Evolutionary conservation across 2,113 vertebrate genomes (phyloP).

Genomic region (Saguinus midas): DNA sequence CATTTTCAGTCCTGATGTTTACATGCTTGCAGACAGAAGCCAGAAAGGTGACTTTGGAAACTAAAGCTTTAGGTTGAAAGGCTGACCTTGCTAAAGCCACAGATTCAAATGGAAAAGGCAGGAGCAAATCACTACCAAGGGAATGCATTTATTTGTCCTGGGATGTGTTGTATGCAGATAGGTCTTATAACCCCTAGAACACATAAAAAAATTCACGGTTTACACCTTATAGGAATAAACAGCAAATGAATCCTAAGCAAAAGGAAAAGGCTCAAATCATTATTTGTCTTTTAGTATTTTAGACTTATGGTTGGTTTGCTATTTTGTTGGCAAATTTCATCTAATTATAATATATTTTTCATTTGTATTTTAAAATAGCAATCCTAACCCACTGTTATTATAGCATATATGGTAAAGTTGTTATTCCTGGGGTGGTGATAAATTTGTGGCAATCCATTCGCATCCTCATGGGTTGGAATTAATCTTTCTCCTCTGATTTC

Average conservation of each 20-base stretch:
- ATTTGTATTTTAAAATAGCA: slow-evolving; percentile 69
- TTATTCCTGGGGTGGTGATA: slow-evolving; percentile 70
- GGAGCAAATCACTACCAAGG: too few species aligned
- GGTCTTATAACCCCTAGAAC: neutral
- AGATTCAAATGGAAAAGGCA: neutral
- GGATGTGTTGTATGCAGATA: neutral
- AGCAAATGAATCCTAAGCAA: neutral
- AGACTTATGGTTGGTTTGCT: slow-evolving; percentile 57
- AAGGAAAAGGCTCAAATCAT: slow-evolving; percentile 31
- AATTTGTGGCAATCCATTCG: slow-evolving; percentile 62
- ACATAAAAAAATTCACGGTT: neutral
- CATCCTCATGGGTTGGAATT: slow-evolving; percentile 64
- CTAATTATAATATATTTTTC: slow-evolving; percentile 70
- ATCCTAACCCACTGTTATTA: slow-evolving; percentile 57
- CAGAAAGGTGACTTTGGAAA: neutral
- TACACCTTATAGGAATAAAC: neutral
- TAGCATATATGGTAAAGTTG: slow-evolving; percentile 58
- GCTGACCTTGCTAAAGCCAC: neutral
- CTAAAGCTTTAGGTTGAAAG: neutral
- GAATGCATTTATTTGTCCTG: neutral
- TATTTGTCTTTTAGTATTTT: slow-evolving; percentile 44
- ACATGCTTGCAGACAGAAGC: neutral
- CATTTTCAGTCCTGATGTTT: neutral
- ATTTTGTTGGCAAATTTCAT: slow-evolving; percentile 63
- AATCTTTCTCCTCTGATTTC: slow-evolving; percentile 72